These are phyloP conservation scores for Paratrypauchen microcephalus DNA, from an alignment of 2,797 vertebrate species.

Conservation along the genomic window DNA sequence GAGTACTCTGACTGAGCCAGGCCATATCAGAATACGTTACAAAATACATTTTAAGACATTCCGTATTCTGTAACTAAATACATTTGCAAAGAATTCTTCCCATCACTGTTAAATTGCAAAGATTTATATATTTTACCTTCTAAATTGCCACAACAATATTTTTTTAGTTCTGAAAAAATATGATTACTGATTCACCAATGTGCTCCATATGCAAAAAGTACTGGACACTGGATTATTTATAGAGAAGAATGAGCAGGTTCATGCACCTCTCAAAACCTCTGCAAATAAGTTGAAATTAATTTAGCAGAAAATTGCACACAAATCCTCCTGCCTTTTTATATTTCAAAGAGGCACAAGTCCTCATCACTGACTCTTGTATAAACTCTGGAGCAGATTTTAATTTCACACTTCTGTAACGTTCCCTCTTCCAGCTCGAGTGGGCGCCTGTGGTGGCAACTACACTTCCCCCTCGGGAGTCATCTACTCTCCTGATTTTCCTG, in stretches of 20 bases:
- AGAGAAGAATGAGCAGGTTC: not conserved
- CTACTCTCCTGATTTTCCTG: slow-evolving; percentile 95
- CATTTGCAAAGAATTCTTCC: no score
- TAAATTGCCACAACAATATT: no score
- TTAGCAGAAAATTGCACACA: not conserved
- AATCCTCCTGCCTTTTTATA: not conserved
- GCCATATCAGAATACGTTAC: no score
- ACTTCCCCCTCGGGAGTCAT: slow-evolving; percentile 84
- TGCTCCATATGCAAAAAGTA: not conserved
- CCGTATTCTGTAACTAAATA: no score
- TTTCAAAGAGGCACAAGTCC: not conserved
- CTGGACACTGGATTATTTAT: not conserved
- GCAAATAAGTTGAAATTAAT: not conserved
- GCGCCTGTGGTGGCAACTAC: slow-evolving; percentile 94
- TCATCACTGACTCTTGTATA: not conserved
- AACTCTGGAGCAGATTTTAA: not conserved
- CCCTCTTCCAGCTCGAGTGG: slow-evolving; percentile 83
- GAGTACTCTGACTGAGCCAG: no score
- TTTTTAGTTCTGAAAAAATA: no score
- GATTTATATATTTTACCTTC: no score
- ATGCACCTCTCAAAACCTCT: not conserved
- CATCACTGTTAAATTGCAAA: no score
- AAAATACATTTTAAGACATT: no score
- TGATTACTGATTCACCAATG: no score
- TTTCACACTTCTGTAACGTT: not conserved